These are phyloP conservation scores for Corynorhinus townsendii DNA, from an alignment of 2,113 vertebrate species.

Conservation along the genomic window DNA sequence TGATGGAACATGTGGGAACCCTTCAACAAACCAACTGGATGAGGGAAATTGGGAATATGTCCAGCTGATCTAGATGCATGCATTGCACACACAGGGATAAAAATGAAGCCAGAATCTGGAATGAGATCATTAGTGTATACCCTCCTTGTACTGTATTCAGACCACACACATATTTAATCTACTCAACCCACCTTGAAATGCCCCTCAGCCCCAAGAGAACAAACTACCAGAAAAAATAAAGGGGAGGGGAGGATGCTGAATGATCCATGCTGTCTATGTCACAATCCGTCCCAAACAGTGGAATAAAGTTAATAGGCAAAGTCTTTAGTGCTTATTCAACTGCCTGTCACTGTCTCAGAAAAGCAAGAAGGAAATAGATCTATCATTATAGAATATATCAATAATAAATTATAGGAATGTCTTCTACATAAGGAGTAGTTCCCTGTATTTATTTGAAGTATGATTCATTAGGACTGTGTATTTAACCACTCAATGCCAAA, in stretches of 20 bases:
- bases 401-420: constrained; percentile 65
- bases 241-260: neutral
- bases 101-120: constrained; percentile 30
- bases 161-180: constrained; percentile 48
- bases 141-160: neutral
- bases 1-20: neutral
- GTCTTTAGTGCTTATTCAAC: constrained; percentile 46
- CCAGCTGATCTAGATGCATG: neutral
- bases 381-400: constrained; percentile 51
- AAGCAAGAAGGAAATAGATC: constrained; percentile 29
- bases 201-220: constrained; percentile 47
- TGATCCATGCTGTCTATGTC: constrained; percentile 51
- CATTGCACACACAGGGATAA: neutral
- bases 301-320: constrained; percentile 45
- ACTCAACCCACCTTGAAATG: constrained; percentile 51
- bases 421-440: neutral
- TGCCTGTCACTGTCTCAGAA: constrained; percentile 22
- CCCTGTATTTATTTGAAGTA: constrained; percentile 27
- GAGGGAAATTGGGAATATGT: neutral
- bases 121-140: constrained; percentile 46
- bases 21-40: neutral
- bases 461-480: neutral
- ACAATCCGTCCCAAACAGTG: constrained; percentile 8
- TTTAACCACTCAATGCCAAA: constrained; percentile 8
- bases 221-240: constrained; percentile 25